Evolutionary conservation across 2,888 invertebrate species (phyloP).

Genomic region (Lasioglossum morio): DNA sequence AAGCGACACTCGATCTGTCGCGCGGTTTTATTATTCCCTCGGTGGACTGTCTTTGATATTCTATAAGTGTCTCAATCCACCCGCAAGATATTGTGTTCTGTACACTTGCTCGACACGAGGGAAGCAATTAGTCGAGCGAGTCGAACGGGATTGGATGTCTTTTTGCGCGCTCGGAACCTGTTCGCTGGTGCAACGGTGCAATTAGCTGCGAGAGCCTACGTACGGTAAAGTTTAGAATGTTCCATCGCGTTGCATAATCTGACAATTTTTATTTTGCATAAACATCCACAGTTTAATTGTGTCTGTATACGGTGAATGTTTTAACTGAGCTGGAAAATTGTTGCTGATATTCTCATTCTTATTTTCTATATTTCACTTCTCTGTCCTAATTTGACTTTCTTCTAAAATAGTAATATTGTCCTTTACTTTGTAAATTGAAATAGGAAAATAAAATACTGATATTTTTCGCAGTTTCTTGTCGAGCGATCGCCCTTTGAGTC

Average conservation of each 20-base stretch:
- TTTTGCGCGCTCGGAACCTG: neutral
- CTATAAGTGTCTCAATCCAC: conserved; percentile 7
- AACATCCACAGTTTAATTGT: too few relatives aligned
- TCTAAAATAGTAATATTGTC: too few relatives aligned
- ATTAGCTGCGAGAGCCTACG: neutral
- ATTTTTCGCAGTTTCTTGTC: too few relatives aligned
- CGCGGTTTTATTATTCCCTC: conserved; percentile 34
- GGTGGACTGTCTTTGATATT: conserved; percentile 15
- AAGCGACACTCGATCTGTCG: conserved; percentile 52
- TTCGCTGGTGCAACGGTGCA: neutral
- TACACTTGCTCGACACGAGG: neutral
- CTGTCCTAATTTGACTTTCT: too few relatives aligned
- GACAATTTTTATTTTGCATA: too few relatives aligned
- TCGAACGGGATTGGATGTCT: neutral
- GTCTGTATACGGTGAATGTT: too few relatives aligned
- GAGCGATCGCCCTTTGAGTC: neutral
- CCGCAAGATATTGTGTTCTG: neutral
- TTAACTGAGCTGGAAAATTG: too few relatives aligned
- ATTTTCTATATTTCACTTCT: too few relatives aligned
- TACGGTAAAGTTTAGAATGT: neutral
- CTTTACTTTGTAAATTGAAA: too few relatives aligned
- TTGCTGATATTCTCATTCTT: too few relatives aligned
- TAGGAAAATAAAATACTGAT: too few relatives aligned
- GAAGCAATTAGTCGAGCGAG: neutral
- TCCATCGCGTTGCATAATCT: neutral